Evolutionary conservation across 2,888 invertebrate genomes (phyloP), one percentile per base, ranked within the genome.

Genomic region (Holacanthella duospinosa): DNA sequence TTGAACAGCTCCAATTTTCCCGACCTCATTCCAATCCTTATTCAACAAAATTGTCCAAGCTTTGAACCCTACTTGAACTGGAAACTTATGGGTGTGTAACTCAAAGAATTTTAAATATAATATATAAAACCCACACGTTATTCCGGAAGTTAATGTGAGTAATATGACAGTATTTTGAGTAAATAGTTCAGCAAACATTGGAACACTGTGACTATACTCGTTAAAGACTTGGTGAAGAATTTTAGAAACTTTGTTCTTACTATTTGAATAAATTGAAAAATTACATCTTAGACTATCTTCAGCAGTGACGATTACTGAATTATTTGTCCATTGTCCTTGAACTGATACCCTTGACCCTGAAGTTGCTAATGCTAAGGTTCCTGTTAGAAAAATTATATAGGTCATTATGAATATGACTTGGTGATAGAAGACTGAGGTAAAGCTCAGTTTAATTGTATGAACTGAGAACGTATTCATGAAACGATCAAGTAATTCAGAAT

Each of bases 401-500:
- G 36, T n/a, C 26, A 44, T 9, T 3, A 4, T 16, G 48, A 43
- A 59, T 19, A 59, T 36, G 16, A 59, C 6, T 43, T 59, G 59
- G 26, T 59, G 59, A 44, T 43, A 19, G 19, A 44, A 19, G 25
- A 59, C 19, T 19, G 29, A 19, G 6, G 25, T 6, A 2, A 4
- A 4, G 2, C 36, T 12, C 19, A 28, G 59, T 19, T 24, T 21
- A n/a, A 59, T 25, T 27, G 25, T 24, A 26, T 59, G 59, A 21
- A 43, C n/a, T 43, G 43, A 59, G 27, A 59, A 59, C 2, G 44
- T 21, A 4, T n/a, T 21, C n/a, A 59, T 59, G 26, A 44, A 44
- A 4, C 59, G 43, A n/a, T 59, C 59, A n/a, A 59, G 25, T 16
- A 59, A 4, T 9, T 59, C 44, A 4, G 59, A 59, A 28, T n/a